Evolutionary conservation across 2,888 invertebrate genomes (phyloP).

Genomic region (Palloptera scutellata): DNA sequence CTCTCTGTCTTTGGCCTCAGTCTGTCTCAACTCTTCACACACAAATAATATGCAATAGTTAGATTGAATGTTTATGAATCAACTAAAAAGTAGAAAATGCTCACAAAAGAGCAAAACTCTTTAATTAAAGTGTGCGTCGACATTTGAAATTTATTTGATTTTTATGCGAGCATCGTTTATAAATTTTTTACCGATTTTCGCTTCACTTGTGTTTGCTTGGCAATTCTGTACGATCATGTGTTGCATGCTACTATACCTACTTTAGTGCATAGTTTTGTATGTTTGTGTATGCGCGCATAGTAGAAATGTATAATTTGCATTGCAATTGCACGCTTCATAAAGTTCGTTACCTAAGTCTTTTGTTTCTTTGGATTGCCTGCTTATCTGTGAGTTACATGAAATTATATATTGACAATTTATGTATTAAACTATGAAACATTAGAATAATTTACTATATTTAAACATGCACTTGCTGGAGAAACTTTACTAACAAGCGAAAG

Average conservation of each 20-base stretch:
- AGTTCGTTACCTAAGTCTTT: conserved; percentile 16
- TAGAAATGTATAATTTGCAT: conserved; percentile 13
- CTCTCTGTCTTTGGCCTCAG: too few relatives aligned
- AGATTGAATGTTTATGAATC: too few relatives aligned
- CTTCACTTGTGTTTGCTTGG: too few relatives aligned
- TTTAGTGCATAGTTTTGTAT: background rate
- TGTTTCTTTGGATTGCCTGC: background rate
- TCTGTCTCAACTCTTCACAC: too few relatives aligned
- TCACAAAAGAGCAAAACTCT: conserved; percentile 36
- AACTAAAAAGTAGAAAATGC: too few relatives aligned
- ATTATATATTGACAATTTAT: too few relatives aligned
- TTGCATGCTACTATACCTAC: too few relatives aligned
- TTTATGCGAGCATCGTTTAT: conserved; percentile 44
- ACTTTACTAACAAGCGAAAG: background rate
- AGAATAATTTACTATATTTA: background rate
- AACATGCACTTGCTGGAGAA: conserved; percentile 8
- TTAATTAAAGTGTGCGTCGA: conserved; percentile 55
- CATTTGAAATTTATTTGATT: conserved; percentile 52
- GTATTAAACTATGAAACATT: background rate
- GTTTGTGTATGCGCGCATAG: background rate
- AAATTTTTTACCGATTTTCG: too few relatives aligned
- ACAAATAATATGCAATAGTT: too few relatives aligned
- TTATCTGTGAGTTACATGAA: background rate
- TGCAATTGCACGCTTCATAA: background rate
- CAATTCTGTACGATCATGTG: too few relatives aligned